These are phyloP conservation scores for Ostrea edulis DNA, from an alignment of 1,140 invertebrate genomes.

Conservation along the genomic window DNA sequence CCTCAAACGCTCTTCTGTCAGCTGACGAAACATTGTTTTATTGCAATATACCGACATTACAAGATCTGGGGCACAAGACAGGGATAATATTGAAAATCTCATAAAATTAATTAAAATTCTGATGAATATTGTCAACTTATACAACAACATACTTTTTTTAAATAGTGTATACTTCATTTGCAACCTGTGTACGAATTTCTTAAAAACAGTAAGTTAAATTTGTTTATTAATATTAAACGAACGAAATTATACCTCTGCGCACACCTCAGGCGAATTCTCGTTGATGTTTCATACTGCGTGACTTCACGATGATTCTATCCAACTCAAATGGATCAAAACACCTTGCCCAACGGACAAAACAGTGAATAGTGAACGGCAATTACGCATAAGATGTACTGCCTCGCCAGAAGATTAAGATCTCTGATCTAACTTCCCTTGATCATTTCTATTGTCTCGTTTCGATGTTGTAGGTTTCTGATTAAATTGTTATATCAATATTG, in stretches of 20 bases:
- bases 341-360: conserved; percentile 8
- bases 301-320: conserved; percentile 29
- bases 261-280: conserved; percentile 16
- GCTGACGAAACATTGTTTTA: conserved; percentile 38
- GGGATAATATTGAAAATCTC: not conserved
- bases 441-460: not conserved
- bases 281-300: conserved; percentile 24
- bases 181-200: too few species aligned
- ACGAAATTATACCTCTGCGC: conserved; percentile 10
- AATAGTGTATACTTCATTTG: too few species aligned
- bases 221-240: not conserved
- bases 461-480: not conserved
- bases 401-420: conserved; percentile 4
- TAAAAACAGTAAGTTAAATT: too few species aligned
- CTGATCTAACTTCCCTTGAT: not conserved
- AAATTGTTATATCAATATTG: too few species aligned
- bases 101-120: too few species aligned
- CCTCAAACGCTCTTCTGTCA: not conserved
- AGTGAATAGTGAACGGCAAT: not conserved
- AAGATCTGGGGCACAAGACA: not conserved
- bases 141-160: too few species aligned
- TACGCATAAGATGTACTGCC: not conserved
- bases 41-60: conserved; percentile 16
- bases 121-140: too few species aligned
- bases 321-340: not conserved